These are phyloP conservation scores for Leistus spinibarbis DNA, from an alignment of 2,888 invertebrate genomes.

Conservation along the genomic window DNA sequence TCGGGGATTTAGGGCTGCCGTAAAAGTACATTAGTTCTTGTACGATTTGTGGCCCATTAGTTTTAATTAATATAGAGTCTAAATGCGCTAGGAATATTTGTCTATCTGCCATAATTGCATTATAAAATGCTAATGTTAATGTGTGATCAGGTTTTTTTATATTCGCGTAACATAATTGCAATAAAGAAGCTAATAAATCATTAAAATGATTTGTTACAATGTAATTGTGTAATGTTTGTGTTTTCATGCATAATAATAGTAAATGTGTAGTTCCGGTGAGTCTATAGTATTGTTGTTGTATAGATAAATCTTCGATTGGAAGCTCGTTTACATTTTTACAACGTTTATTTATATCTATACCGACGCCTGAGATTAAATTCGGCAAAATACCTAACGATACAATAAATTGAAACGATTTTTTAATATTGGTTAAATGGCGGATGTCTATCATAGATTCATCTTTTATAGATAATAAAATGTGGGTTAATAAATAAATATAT, in stretches of 20 bases:
- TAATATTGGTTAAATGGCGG: conserved; percentile 68
- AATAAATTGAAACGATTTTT: conserved; percentile 66
- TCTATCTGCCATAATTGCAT: conserved; percentile 60
- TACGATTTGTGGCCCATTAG: conserved; percentile 67
- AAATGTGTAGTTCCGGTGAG: conserved; percentile 61
- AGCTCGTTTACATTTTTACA: conserved; percentile 54
- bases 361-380: conserved; percentile 70
- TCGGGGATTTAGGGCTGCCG: conserved; percentile 61
- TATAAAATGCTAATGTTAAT: conserved; percentile 65
- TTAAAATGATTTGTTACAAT: conserved; percentile 64
- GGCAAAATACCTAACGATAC: conserved; percentile 70
- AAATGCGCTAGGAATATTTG: conserved; percentile 60
- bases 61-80: conserved; percentile 56
- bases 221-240: conserved; percentile 62
- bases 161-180: conserved; percentile 73
- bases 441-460: conserved; percentile 65
- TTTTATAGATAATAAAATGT: conserved; percentile 57
- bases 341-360: conserved; percentile 60
- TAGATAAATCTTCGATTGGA: conserved; percentile 53
- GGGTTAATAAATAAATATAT: conserved; percentile 58
- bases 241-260: conserved; percentile 58
- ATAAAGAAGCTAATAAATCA: conserved; percentile 69
- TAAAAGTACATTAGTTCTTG: conserved; percentile 73
- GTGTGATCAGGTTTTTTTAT: conserved; percentile 64
- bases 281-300: conserved; percentile 60